Evolutionary conservation across 2,888 invertebrate species (phyloP), one percentile per base, ranked within the genome.

Genomic region (Congeria kusceri): DNA sequence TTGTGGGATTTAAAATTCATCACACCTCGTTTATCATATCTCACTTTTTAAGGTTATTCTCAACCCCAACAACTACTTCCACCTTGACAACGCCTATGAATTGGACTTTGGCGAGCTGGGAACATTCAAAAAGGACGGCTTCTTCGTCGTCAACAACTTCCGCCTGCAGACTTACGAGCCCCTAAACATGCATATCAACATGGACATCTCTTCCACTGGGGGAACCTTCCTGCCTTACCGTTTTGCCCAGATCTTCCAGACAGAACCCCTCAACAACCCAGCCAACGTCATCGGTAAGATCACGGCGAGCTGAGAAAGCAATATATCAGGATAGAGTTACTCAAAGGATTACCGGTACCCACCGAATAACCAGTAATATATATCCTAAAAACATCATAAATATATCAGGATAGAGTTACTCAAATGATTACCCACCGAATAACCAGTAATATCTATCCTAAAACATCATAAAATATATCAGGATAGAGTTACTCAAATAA

Each of bases 251-350:
- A 44, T 78, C 13, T 49, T 28, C 27, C 4, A 23, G 15, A 69
- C 71, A 23, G 66, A 23, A 39, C 23, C 63, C 15, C 23, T 71
- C 0, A 62, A 11, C 13, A 29, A 11, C 39, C 23, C 4, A 0
- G 47, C 64, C 49, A 81, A 81, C 53, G 47, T 81, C 23, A 25
- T 77, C 32, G 81, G 78, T 81, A 64, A 44, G 73, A 29, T 58
- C 25, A 46, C n/a, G n/a, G n/a, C n/a, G n/a, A n/a, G n/a, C n/a
- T n/a, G n/a, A n/a, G n/a, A n/a, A n/a, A n/a, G n/a, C n/a, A n/a
- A n/a, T n/a, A n/a, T n/a, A n/a, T n/a, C n/a, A n/a, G n/a, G n/a
- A n/a, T n/a, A n/a, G n/a, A n/a, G n/a, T n/a, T n/a, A n/a, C n/a
- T n/a, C n/a, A n/a, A n/a, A n/a, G n/a, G n/a, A n/a, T n/a, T n/a